Percentiles rank a stretch among this genome's conserved stretches.
Conservation (phyloP, 2,797 vertebrate genomes). For the Sorex maritimensis region DNA sequence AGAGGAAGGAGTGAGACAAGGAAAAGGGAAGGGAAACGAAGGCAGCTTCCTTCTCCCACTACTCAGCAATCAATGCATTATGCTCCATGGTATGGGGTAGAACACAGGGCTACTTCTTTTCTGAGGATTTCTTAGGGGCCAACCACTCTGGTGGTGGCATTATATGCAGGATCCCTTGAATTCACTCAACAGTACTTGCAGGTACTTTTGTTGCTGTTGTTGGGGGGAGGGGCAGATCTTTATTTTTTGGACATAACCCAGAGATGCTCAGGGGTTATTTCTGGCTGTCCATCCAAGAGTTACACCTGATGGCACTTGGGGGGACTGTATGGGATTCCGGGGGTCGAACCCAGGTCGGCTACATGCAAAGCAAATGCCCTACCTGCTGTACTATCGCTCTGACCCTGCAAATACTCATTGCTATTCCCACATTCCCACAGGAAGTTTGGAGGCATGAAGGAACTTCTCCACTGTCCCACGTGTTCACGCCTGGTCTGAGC, state of each 20-base stretch:
- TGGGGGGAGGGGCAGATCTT: background rate
- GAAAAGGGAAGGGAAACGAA: background rate
- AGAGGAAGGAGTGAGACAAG: background rate
- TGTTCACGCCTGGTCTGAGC: constrained; percentile 7
- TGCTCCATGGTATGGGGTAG: background rate
- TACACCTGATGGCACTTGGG: too few relatives aligned
- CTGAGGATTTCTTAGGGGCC: constrained; percentile 13
- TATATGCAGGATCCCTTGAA: background rate
- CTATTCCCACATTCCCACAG: background rate
- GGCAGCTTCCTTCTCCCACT: background rate
- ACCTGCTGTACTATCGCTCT: too few relatives aligned
- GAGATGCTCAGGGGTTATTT: too few relatives aligned
- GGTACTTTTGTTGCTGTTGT: background rate
- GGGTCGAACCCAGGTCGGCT: too few relatives aligned
- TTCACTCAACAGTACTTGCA: background rate
- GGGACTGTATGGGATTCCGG: too few relatives aligned
- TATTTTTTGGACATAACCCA: too few relatives aligned
- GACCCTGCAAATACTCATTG: too few relatives aligned
- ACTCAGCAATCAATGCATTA: background rate
- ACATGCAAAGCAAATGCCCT: too few relatives aligned
- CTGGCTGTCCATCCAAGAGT: too few relatives aligned
- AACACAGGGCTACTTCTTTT: background rate
- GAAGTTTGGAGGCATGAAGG: constrained; percentile 11
- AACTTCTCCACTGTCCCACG: constrained; percentile 30
- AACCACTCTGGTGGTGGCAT: background rate